Base-by-base conservation (phyloP, 2,113 vertebrate species). In the Datnioides undecimradiatus region DNA sequence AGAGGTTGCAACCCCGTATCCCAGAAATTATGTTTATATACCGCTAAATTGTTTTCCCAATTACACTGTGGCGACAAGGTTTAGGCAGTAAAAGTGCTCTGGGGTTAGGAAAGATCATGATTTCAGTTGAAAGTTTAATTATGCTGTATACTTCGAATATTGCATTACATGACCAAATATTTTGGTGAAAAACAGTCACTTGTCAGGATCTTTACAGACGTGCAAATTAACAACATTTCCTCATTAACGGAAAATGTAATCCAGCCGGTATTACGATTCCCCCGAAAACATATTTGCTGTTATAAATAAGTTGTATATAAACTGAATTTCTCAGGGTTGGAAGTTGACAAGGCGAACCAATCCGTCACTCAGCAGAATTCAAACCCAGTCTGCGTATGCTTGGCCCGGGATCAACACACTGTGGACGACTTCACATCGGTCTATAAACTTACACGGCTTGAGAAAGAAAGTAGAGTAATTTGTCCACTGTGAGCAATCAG, bases 401-500 rank as follows among this genome's bases (percentile, higher is more conserved):
- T 49, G 65, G 33, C n/a, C n/a, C 14, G 2, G 33, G 33, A 27
- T 38, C n/a, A 68, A 25, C n/a, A 10, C 12, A 13, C 2, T 49
- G 29, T 13, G 6, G 6, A 51, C 31, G 13, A 49, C 29, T 38
- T 51, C 34, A 41, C 36, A n/a, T 11, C 11, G 31, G 45, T 49
- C 63, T 51, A 13, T 13, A 48, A 65, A n/a, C 27, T 33, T 34
- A 10, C 2, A 4, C 21, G 4, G 43, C 31, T 14, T 52, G n/a
- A n/a, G n/a, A 52, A 51, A 36, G 46, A 5, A 48, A 33, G 21
- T 5, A 11, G 31, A 36, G 46, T 12, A 3, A 60, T 60, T 25
- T 60, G 58, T 60, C 46, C 10, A 21, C 23, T 8, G 65, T 54
- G 48, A 40, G 40, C 14, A 69, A 38, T 67, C 62, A 65, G 43